A percentile compares a stretch with the other conserved stretches of the same genome.
These are phyloP conservation scores for Hoplias malabaricus DNA, from an alignment of 2,113 vertebrate species.

Conservation along the genomic window DNA sequence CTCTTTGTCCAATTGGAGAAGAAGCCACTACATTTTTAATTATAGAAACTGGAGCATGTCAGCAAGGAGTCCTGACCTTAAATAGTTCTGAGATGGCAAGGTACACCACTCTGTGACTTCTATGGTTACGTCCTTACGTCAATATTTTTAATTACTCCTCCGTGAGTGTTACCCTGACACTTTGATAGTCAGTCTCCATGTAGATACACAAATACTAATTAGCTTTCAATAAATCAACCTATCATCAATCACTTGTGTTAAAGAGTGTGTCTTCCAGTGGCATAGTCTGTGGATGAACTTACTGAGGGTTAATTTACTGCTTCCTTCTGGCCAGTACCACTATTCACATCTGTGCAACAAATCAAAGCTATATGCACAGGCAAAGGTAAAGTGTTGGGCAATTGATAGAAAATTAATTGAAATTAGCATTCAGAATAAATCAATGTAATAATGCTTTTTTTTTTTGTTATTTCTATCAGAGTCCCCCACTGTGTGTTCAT, in stretches of 20 bases:
- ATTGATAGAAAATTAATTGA: too few relatives aligned
- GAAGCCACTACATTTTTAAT: slow-evolving; percentile 45
- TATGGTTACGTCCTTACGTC: slow-evolving; percentile 30
- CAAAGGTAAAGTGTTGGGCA: too few relatives aligned
- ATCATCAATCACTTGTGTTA: background rate
- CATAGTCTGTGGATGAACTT: background rate
- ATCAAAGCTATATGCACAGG: too few relatives aligned
- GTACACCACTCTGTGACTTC: slow-evolving; percentile 27
- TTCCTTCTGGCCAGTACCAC: background rate
- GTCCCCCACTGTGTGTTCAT: too few relatives aligned
- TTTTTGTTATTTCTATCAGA: too few relatives aligned
- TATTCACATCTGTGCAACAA: background rate
- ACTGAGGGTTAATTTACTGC: background rate
- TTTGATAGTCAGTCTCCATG: slow-evolving; percentile 30
- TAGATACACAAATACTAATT: slow-evolving; percentile 9
- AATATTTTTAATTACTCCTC: slow-evolving; percentile 36
- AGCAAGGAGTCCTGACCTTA: slow-evolving; percentile 11
- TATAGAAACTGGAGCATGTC: slow-evolving; percentile 25
- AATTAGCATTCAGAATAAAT: too few relatives aligned
- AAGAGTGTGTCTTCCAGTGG: background rate
- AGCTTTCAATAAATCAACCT: background rate
- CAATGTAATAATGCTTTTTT: too few relatives aligned
- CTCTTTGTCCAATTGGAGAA: slow-evolving; percentile 15
- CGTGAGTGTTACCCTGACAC: slow-evolving; percentile 17
- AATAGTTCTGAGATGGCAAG: slow-evolving; percentile 31